These are phyloP conservation scores for Bubo blakistoni DNA, from an alignment of 2,113 vertebrate genomes.

Conservation along the genomic window DNA sequence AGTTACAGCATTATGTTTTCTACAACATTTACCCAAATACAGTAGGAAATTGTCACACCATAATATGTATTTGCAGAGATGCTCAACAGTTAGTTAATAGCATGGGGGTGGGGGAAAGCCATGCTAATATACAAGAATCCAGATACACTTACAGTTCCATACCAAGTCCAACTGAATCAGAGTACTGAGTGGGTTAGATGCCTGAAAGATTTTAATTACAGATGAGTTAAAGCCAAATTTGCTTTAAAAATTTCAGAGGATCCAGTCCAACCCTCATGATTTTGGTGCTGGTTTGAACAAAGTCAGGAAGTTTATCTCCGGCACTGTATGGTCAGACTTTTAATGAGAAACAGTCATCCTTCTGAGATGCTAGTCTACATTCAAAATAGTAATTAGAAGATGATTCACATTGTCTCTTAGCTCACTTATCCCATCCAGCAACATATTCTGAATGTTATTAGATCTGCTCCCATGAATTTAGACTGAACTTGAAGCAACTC, in stretches of 20 bases:
- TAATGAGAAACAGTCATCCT: constrained; percentile 1
- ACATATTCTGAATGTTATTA: not conserved
- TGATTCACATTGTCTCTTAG: not conserved
- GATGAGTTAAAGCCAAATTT: not conserved
- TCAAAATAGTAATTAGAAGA: constrained; percentile 1
- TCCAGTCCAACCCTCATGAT: not conserved
- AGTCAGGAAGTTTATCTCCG: not conserved
- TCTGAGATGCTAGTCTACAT: not conserved
- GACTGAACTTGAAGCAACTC: not conserved
- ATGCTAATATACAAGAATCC: not conserved
- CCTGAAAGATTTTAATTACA: not conserved
- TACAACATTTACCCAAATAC: constrained; percentile 50
- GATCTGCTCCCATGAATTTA: not conserved
- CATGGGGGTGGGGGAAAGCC: not conserved
- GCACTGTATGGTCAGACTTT: not conserved
- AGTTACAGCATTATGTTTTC: constrained; percentile 52
- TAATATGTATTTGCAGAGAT: constrained; percentile 37
- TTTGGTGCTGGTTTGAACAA: not conserved
- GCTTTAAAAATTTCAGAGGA: not conserved
- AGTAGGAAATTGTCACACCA: constrained; percentile 57
- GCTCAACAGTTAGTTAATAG: constrained; percentile 39
- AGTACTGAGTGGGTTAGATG: not conserved
- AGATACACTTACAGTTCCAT: not conserved
- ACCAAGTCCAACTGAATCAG: not conserved
- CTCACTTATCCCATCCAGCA: not conserved